These are phyloP conservation scores for Heliconius hortense DNA, from an alignment of 2,888 invertebrate genomes.

Conservation along the genomic window DNA sequence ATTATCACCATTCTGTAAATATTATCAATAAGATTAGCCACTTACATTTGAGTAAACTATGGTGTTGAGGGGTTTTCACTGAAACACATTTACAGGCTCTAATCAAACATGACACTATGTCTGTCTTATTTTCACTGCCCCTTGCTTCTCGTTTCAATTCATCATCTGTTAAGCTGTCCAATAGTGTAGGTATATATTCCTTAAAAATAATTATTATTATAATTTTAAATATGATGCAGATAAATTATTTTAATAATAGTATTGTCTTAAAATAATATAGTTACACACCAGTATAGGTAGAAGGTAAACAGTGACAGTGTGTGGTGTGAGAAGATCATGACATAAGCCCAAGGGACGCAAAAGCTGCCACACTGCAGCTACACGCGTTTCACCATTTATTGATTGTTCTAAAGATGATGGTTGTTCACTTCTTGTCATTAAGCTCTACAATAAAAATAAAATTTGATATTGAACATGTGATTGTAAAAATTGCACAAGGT, in stretches of 20 bases:
- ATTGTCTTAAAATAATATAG: background rate
- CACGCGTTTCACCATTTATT: slow-evolving; percentile 67
- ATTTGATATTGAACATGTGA: background rate
- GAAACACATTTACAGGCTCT: slow-evolving; percentile 95
- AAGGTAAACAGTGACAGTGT: slow-evolving; percentile 95
- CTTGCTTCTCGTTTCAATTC: slow-evolving; percentile 97
- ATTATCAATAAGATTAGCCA: slow-evolving; percentile 30
- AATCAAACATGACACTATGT: slow-evolving; percentile 96
- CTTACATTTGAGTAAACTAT: slow-evolving; percentile 85
- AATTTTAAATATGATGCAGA: background rate
- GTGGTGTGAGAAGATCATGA: slow-evolving; percentile 93
- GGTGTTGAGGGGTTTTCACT: slow-evolving; percentile 91
- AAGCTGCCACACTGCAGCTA: slow-evolving; percentile 81
- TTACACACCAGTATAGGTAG: slow-evolving; percentile 92
- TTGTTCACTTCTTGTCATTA: slow-evolving; percentile 63
- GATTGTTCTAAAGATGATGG: slow-evolving; percentile 71
- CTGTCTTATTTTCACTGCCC: slow-evolving; percentile 95
- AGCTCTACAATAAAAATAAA: slow-evolving; percentile 29
- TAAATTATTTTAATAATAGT: background rate
- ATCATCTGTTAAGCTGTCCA: slow-evolving; percentile 96
- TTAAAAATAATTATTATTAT: slow-evolving; percentile 54
- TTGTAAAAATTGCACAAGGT: background rate
- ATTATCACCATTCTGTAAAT: background rate
- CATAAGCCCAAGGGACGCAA: slow-evolving; percentile 96
- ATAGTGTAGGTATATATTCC: slow-evolving; percentile 94